Conservation (phyloP, 1,140 invertebrate genomes). For the Magallana ariakensis region DNA sequence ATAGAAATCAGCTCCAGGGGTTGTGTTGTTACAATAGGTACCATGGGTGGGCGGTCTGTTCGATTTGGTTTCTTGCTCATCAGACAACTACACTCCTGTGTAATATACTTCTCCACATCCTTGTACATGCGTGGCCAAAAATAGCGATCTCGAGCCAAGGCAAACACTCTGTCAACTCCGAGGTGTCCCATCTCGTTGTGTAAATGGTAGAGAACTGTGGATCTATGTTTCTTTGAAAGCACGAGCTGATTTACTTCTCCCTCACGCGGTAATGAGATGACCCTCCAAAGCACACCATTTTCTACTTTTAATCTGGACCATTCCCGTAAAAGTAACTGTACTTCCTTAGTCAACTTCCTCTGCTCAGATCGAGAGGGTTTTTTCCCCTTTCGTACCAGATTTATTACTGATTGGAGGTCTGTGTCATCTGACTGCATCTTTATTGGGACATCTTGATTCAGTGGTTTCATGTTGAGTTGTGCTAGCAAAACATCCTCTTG, state of each 20-base stretch:
- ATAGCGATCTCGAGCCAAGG: slow-evolving; percentile 40
- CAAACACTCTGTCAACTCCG: slow-evolving; percentile 49
- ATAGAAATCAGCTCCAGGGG: slow-evolving; percentile 46
- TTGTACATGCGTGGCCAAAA: slow-evolving; percentile 51
- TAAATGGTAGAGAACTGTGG: slow-evolving; percentile 38
- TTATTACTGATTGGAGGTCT: background rate
- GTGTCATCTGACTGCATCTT: slow-evolving; percentile 12
- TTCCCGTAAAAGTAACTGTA: background rate
- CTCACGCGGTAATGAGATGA: background rate
- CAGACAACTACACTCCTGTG: no score
- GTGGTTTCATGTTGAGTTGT: background rate
- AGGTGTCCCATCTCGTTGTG: slow-evolving; percentile 53
- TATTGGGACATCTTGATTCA: background rate
- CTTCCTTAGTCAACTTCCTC: background rate
- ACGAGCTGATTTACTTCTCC: slow-evolving; percentile 14
- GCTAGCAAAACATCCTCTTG: slow-evolving; percentile 24
- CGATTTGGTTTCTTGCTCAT: no score
- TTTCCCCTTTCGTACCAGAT: background rate
- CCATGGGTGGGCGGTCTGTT: no score
- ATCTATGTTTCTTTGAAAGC: slow-evolving; percentile 14
- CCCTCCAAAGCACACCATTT: background rate
- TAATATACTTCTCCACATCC: slow-evolving; percentile 45
- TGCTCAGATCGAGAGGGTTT: slow-evolving; percentile 23
- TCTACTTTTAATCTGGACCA: no score
- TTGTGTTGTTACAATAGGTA: slow-evolving; percentile 32